Conservation (phyloP, 2,888 invertebrate species). For the Ischnura elegans region DNA sequence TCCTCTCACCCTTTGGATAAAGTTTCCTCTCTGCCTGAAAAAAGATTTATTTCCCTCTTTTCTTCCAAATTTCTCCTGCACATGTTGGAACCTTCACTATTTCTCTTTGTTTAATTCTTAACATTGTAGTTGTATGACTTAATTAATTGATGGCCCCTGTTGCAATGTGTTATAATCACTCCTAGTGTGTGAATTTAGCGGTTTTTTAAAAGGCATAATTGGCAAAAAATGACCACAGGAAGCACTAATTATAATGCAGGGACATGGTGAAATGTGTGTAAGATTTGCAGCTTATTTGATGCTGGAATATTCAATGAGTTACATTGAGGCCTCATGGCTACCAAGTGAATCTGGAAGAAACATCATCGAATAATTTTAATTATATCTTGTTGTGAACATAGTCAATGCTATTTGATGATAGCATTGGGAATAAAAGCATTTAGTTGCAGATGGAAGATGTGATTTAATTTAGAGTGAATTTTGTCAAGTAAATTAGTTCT, state of each 20-base stretch:
- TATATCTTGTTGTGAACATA: background rate
- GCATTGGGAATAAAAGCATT: conserved; percentile 10
- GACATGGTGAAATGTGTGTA: background rate
- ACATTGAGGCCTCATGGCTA: background rate
- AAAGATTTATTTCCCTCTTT: too few species aligned
- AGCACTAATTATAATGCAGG: conserved; percentile 26
- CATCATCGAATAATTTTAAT: background rate
- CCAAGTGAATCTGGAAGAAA: background rate
- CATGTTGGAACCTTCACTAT: background rate
- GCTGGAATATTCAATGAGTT: background rate
- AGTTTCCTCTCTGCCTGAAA: too few species aligned
- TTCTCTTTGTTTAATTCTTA: background rate
- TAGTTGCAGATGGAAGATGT: background rate
- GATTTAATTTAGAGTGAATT: background rate
- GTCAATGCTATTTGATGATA: background rate
- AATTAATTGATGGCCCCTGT: conserved; percentile 26
- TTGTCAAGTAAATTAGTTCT: background rate
- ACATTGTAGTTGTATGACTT: background rate
- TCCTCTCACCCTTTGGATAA: too few species aligned
- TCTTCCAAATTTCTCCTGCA: background rate
- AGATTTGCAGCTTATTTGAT: conserved; percentile 15
- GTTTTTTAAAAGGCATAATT: background rate
- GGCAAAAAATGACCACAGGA: background rate
- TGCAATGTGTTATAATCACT: background rate
- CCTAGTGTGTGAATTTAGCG: background rate